Evolutionary conservation across 35 echinoderm and acorn worm genomes (phyloP).

Genomic region (Ophioderma brevispina): DNA sequence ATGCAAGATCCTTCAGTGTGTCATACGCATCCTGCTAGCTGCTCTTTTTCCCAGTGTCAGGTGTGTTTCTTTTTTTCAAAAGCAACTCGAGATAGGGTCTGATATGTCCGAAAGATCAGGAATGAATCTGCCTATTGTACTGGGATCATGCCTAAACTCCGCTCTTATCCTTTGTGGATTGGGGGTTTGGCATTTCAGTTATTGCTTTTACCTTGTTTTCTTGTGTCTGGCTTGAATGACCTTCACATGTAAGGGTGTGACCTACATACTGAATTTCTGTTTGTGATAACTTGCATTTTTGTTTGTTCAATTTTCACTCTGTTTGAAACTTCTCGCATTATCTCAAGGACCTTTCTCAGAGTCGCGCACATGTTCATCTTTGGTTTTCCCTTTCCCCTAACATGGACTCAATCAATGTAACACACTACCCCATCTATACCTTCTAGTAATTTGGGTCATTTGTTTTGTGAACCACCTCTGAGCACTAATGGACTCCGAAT

Average conservation of each 20-base stretch:
- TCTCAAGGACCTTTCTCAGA: constrained; percentile 23
- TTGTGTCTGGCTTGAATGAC: constrained; percentile 55
- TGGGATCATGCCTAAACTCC: constrained; percentile 45
- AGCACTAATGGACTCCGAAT: constrained; percentile 56
- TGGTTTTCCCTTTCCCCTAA: constrained; percentile 30
- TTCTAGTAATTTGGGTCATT: constrained; percentile 47
- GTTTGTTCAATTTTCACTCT: constrained; percentile 46
- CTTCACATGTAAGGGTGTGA: background rate
- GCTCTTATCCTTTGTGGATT: constrained; percentile 12
- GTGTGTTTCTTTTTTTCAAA: constrained; percentile 18
- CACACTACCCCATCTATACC: constrained; percentile 9
- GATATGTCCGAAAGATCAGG: constrained; percentile 29
- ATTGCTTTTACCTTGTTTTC: constrained; percentile 38
- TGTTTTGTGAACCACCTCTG: constrained; percentile 59
- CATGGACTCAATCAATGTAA: constrained; percentile 40
- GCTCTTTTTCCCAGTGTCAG: background rate
- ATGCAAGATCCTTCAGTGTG: constrained; percentile 24
- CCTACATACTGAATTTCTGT: constrained; percentile 54
- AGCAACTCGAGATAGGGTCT: background rate
- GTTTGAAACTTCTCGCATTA: background rate
- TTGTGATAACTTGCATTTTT: constrained; percentile 16
- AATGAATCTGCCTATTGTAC: constrained; percentile 28
- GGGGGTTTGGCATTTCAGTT: constrained; percentile 33
- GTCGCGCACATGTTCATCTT: constrained; percentile 34
- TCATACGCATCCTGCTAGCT: background rate